Evolutionary conservation across 2,113 vertebrate genomes (phyloP).

Genomic region (Callocephalon fimbriatum): DNA sequence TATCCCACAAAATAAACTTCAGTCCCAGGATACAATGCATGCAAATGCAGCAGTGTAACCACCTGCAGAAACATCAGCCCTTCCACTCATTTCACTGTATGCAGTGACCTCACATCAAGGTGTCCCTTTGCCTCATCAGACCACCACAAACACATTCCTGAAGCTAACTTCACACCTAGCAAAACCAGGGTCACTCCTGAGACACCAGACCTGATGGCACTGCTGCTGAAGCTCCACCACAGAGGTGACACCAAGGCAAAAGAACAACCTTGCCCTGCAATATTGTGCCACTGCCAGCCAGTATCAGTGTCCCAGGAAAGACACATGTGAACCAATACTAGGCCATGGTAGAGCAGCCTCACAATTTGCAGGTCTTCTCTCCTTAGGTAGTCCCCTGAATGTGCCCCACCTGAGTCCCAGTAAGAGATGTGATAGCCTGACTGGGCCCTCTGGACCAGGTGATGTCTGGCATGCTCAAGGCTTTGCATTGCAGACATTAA

Average conservation of each 20-base stretch:
- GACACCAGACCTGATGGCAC: not conserved
- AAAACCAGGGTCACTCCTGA: not conserved
- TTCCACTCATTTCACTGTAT: not conserved
- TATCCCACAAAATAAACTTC: not conserved
- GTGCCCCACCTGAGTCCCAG: not conserved
- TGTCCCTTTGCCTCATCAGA: not conserved
- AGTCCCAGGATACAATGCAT: accelerated
- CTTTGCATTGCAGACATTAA: not conserved
- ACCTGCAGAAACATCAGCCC: not conserved
- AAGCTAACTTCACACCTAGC: not conserved
- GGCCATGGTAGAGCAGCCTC: not conserved
- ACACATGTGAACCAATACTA: accelerated
- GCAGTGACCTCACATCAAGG: not conserved
- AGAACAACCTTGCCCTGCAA: not conserved
- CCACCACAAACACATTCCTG: not conserved
- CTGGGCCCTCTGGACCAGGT: not conserved
- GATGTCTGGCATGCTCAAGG: not conserved
- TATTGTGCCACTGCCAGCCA: not conserved
- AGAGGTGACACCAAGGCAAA: not conserved
- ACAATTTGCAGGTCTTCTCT: not conserved
- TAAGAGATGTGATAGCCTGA: not conserved
- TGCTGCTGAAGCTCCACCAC: not conserved
- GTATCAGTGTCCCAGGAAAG: not conserved
- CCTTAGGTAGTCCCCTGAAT: not conserved
- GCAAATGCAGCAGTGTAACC: not conserved